Conservation (phyloP, 2,888 invertebrate genomes). For the Caenorhabditis parvicauda region DNA sequence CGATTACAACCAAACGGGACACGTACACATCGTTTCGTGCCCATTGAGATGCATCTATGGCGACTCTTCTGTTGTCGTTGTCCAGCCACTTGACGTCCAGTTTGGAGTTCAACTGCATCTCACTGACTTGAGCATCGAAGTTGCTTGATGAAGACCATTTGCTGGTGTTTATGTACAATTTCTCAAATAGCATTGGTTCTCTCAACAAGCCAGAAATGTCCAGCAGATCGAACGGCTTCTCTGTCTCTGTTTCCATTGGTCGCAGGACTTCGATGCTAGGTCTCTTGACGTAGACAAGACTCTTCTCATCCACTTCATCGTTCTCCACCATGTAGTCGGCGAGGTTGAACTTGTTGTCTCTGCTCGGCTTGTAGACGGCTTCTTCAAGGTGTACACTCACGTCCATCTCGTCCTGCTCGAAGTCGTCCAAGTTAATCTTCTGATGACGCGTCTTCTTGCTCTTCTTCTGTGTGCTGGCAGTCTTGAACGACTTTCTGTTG, state of each 20-base stretch:
- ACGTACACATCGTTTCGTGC: slow-evolving; percentile 12
- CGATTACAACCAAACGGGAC: slow-evolving; percentile 11
- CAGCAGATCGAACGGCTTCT: slow-evolving; percentile 20
- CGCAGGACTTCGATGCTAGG: slow-evolving; percentile 29
- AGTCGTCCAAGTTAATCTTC: slow-evolving; percentile 12
- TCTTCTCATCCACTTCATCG: slow-evolving; percentile 6
- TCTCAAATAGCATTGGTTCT: slow-evolving; percentile 19
- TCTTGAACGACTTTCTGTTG: slow-evolving; percentile 28
- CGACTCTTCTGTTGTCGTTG: slow-evolving; percentile 17
- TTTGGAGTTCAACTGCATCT: slow-evolving; percentile 12
- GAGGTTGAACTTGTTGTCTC: slow-evolving; percentile 34
- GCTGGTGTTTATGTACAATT: slow-evolving; percentile 15
- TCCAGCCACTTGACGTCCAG: slow-evolving; percentile 33
- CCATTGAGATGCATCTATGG: slow-evolving; percentile 27
- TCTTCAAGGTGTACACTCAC: slow-evolving; percentile 31
- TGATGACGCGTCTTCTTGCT: slow-evolving; percentile 18
- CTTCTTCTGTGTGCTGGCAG: slow-evolving; percentile 14
- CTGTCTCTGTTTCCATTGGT: slow-evolving; percentile 9
- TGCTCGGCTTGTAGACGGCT: slow-evolving; percentile 31
- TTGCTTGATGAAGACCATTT: slow-evolving; percentile 23
- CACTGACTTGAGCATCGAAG: neutral
- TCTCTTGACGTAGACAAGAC: slow-evolving; percentile 23
- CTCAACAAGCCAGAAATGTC: slow-evolving; percentile 28
- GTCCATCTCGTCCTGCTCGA: slow-evolving; percentile 30
- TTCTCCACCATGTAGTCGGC: slow-evolving; percentile 33